Evolutionary conservation across 2,888 invertebrate genomes (phyloP).

Genomic region (Drosophila emarginata): DNA sequence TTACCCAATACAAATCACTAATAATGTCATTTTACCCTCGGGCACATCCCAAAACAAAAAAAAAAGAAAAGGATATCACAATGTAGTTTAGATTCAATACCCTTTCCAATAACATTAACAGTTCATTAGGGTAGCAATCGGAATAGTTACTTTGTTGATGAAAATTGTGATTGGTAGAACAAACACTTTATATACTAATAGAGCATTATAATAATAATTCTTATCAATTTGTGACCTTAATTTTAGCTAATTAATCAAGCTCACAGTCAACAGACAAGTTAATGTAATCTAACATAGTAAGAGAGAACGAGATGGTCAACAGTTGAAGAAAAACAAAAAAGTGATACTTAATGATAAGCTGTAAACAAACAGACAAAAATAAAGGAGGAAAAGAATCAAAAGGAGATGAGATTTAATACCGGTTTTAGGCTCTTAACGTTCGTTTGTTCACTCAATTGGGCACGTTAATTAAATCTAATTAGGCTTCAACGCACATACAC

Average conservation of each 20-base stretch:
- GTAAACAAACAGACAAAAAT: neutral
- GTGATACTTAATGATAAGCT: slow-evolving; percentile 2
- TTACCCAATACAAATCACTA: slow-evolving; percentile 6
- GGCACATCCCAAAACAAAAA: neutral
- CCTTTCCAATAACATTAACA: neutral
- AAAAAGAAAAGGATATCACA: neutral
- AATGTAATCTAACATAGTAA: slow-evolving; percentile 1
- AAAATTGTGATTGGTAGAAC: no score
- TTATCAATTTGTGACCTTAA: slow-evolving; percentile 57
- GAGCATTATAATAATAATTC: slow-evolving; percentile 21
- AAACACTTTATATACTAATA: slow-evolving; percentile 6
- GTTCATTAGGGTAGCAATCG: neutral
- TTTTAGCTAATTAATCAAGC: slow-evolving; percentile 36
- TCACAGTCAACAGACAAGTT: slow-evolving; percentile 51
- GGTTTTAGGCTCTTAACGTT: slow-evolving; percentile 46
- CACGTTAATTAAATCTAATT: slow-evolving; percentile 65
- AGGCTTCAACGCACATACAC: slow-evolving; percentile 48
- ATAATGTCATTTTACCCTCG: slow-evolving; percentile 21
- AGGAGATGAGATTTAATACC: slow-evolving; percentile 49
- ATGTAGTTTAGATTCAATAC: neutral
- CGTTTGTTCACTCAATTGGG: slow-evolving; percentile 32
- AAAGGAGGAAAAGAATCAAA: neutral
- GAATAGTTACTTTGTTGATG: no score
- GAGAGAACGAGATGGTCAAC: neutral
- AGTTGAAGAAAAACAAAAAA: slow-evolving; percentile 13